Base-by-base conservation (phyloP, 2,113 vertebrate species). In the Plecturocebus donacophilus region DNA sequence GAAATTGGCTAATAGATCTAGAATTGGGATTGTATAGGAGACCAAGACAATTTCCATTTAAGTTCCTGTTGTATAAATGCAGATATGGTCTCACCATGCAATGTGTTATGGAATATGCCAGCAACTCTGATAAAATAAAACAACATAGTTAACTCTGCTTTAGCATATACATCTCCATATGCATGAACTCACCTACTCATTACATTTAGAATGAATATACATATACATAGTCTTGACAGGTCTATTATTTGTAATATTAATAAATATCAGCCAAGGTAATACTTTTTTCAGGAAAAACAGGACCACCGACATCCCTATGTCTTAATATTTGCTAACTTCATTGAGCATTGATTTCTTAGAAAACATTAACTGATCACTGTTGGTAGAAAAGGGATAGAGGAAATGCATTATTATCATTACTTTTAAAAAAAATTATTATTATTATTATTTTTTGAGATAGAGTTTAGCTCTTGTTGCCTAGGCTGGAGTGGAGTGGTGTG, bases 241-340 rank as follows among this genome's bases (percentile, higher is more conserved):
- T 38, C 42, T 85, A 0, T 84, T 80, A 16, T 40, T 85, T 91
- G 25, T 75, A 27, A n/a, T 93, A 66, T 68, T 83, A 79, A 52
- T 81, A 91, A 68, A 49, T 71, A 84, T 70, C 56, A 94, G 23
- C 38, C 64, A 93, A 38, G 64, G 12, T 38, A 56, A 77, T 32
- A 4, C 21, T 79, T 93, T 52, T 77, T 85, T 73, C 58, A 81
- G 82, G 82, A 93, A 91, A 90, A 95, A 56, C 5, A 85, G 40
- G 38, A 85, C 10, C 52, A 30, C 2, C 68, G 38, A 79, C 82
- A 58, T 40, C 6, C 20, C n/a, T 70, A 8, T 21, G 38, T 77
- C n/a, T 90, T 35, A 52, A 3, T 58, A 68, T 80, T n/a, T 82
- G 45, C 25, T 30, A 35, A 32, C 35, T 42, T 96, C 8, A 25